A percentile compares a stretch with the other conserved stretches of the same genome.
Conservation (phyloP, 1,140 invertebrate genomes). For the Stegodyphus mimosarum region DNA sequence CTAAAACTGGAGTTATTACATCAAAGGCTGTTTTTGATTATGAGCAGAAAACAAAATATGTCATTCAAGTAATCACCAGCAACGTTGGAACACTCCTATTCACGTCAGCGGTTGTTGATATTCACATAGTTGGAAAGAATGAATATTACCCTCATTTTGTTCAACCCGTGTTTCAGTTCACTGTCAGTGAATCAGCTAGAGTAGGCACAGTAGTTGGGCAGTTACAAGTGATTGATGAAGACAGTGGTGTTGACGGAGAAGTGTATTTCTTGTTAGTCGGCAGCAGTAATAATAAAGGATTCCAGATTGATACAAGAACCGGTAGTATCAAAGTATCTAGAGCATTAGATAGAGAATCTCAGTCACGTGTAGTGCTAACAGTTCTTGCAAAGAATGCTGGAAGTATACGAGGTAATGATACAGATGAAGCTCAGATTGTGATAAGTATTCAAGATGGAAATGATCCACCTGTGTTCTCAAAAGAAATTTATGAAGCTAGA, state of each 20-base stretch:
- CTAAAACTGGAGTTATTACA: conserved; percentile 79
- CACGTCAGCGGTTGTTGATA: conserved; percentile 77
- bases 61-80: conserved; percentile 82
- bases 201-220: conserved; percentile 87
- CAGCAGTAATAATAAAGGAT: conserved; percentile 91
- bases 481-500: conserved; percentile 76
- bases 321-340: conserved; percentile 86
- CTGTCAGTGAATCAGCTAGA: conserved; percentile 91
- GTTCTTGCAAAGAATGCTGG: conserved; percentile 95
- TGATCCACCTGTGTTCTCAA: conserved; percentile 90
- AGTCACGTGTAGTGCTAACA: conserved; percentile 87
- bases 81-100: conserved; percentile 88
- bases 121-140: conserved; percentile 89
- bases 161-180: conserved; percentile 91
- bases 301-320: conserved; percentile 85
- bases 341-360: conserved; percentile 88
- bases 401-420: conserved; percentile 92
- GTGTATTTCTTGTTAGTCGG: conserved; percentile 93
- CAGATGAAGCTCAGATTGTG: conserved; percentile 92
- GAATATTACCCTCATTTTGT: conserved; percentile 93
- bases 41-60: conserved; percentile 83
- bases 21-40: conserved; percentile 87
- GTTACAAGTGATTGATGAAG: conserved; percentile 90
- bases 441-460: conserved; percentile 95
- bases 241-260: conserved; percentile 89